Evolutionary conservation across 2,113 vertebrate genomes (phyloP).

Genomic region (Regulus satrapa): DNA sequence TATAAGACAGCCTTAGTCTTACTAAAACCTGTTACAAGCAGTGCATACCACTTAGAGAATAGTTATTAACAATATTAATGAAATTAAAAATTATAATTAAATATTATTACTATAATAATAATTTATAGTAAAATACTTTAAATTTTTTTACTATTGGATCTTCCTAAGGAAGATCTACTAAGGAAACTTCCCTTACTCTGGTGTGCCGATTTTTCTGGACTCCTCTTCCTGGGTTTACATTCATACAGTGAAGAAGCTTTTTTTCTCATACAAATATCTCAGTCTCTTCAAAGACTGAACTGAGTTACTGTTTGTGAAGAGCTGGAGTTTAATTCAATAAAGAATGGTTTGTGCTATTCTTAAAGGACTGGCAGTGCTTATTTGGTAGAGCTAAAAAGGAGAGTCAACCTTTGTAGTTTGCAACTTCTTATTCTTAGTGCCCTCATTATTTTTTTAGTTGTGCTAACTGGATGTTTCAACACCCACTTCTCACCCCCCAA

Average conservation of each 20-base stretch:
- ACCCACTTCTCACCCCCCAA: rapidly evolving
- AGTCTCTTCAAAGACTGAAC: background rate
- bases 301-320: background rate
- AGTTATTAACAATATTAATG: too few species aligned
- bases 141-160: background rate
- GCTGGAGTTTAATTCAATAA: background rate
- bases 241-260: background rate
- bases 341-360: background rate
- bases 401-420: background rate
- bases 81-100: too few species aligned
- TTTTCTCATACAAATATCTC: background rate
- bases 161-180: too few species aligned
- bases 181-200: background rate
- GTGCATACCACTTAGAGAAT: background rate
- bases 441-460: background rate
- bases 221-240: background rate
- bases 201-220: background rate
- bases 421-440: background rate
- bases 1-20: background rate
- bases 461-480: background rate
- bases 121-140: background rate
- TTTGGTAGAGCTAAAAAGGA: background rate
- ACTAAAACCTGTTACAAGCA: background rate
- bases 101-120: background rate
- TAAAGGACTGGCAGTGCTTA: background rate